Base-by-base conservation (phyloP, 1,140 invertebrate genomes). In the Aphis craccivora region DNA sequence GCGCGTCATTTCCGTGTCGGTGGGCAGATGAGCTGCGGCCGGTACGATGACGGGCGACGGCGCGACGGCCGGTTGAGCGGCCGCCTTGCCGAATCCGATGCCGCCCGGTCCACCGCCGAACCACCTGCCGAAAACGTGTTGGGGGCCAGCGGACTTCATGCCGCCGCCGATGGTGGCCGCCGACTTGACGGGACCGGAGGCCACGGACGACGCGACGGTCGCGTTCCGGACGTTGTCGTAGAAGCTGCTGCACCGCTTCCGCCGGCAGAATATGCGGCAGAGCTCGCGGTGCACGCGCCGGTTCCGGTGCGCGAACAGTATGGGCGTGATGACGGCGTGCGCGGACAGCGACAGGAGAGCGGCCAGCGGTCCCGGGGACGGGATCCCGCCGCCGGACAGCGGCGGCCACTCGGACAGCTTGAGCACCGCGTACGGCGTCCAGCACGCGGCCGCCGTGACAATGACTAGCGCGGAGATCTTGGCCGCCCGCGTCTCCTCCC, bases 401-500 rank as follows among this genome's bases (percentile, higher is more conserved):
- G 94, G 93, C 96, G 94, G 94, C 8, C 95, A 95, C 90, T 95
- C 95, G 11, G 95, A 94, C 4, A 97, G 93, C 0, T 96, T 95
- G 1, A 96, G 94, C 40, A 96, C 94, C 0, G 96, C 96, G 94
- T 96, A 97, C 0, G 97, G 97, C 45, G 97, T 95, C 95, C 97
- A 97, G 94, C 96, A 98, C 45, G 96, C 96, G 93, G 96, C 95
- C 51, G 97, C 96, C 96, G 98, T 97, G 7, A 98, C 96, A 51
- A 97, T 96, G 5, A 97, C 96, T 94, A 97, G 94, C 51, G 97
- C 96, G 94, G 97, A 97, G 87, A 98, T 97, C 92, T 97, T 96
- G 8, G 97, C 97, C 0, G 97, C 97, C 94, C 97, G 96, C 53
- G 97, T 97, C 95, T 98, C 97, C 95, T 98, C 97, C 40, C 97